Evolutionary conservation across 2,888 invertebrate species (phyloP), one percentile per base, ranked within the genome.

Genomic region (Tyria jacobaeae): DNA sequence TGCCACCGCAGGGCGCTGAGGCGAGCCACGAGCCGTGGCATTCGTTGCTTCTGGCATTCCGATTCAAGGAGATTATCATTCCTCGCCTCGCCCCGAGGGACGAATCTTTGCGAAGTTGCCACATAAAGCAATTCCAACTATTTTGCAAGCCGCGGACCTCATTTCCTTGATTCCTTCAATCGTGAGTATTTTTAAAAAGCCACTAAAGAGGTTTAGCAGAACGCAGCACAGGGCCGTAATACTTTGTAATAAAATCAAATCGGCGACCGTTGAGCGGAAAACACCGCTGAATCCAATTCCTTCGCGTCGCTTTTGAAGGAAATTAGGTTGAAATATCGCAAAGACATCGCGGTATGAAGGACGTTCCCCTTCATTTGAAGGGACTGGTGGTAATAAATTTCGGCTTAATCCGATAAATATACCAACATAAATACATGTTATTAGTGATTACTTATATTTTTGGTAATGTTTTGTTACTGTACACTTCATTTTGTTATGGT

Each of bases 211-310:
- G 73, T 80, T 78, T 64, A 70, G 70, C 39, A 48, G 48, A 41
- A 63, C 61, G 62, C 60, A 59, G 56, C 54, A 55, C 48, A 67
- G 66, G 62, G 61, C 34, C 60, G 55, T 50, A 55, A 60, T 60
- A 55, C 49, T 50, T 31, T 17, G 66, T 82, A 83, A 84, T 82
- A 79, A 82, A 82, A 84, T 84, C 79, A 80, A 75, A 78, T 68
- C 66, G 64, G 68, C 76, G 78, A 75, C 71, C 69, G 66, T 68
- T 65, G 70, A 66, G 72, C 78, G 81, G 84, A 75, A 82, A 81
- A 80, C 70, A 78, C 66, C 75, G 58, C 68, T 66, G 76, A 84
- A 84, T 84, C 76, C 80, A 80, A 80, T 84, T 82, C 76, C 70
- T 76, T 68, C 72, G 76, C 75, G 73, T 66, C 73, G 80, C 77